Base-by-base conservation (phyloP, 1,140 invertebrate genomes). In the Atta colombica region DNA sequence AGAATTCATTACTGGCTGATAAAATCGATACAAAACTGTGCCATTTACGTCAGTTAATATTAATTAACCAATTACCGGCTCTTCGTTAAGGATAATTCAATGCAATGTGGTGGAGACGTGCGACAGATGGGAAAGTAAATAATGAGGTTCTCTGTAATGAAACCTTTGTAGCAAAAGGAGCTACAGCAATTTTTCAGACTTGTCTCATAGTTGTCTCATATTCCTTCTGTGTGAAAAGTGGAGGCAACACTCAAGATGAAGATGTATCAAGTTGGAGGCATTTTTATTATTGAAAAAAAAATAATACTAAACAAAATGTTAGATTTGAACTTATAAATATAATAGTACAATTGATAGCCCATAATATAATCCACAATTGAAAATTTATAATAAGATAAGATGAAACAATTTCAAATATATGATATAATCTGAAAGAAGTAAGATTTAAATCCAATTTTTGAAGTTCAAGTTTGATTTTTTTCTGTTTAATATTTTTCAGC, bases 81-180 rank as follows among this genome's bases (percentile, higher is more conserved):
- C 78, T 82, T 66, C 65, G 49, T 55, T 77, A 85, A 75, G 21
- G 3, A 45, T 55, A 45, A 72, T 61, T 84, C 39, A 45, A 63
- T 25, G 21, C 25, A 69, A n/a, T 74, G 28, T 31, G 55, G 31
- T 28, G 12, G 21, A 69, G 2, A 55, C 55, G 68, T 53, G 85
- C 65, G 71, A 68, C 72, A 85, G 71, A 78, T 86, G 61, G 16
- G 82, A 87, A 91, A 92, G 90, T 91, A 92, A 92, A 92, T 92
- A 90, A 91, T 87, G 28, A 89, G 85, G 86, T 82, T 84, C 63
- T 88, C 77, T 78, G 88, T 92, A 92, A 92, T 92, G 91, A 92
- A 92, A 92, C 85, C 85, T 91, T 88, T 80, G 87, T 72, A 77
- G 68, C 49, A 35, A 77, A 87, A 82, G 53, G 65, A 65, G 68